Conservation (phyloP, 2,113 vertebrate species). For the Ctenodactylus gundi region DNA sequence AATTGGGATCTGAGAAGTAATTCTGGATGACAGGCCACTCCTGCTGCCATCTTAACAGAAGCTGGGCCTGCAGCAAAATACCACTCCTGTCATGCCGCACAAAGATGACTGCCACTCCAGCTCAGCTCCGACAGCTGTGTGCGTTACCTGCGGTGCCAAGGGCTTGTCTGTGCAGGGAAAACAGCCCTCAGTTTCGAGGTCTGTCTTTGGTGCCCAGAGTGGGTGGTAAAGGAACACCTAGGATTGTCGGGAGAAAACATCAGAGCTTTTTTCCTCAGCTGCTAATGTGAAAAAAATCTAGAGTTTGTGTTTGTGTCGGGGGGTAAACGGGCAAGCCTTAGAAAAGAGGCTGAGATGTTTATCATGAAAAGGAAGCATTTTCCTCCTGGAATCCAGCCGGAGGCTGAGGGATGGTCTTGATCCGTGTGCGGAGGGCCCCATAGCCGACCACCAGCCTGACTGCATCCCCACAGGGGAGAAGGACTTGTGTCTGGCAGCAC, state of each 20-base stretch:
- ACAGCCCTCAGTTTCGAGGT: neutral
- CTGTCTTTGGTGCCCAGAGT: neutral
- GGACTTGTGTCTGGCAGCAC: neutral
- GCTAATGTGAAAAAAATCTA: neutral
- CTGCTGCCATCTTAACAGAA: slow-evolving; percentile 66
- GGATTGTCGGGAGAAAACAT: neutral
- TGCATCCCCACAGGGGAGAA: neutral
- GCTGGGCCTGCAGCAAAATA: slow-evolving; percentile 40
- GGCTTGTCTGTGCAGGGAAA: neutral
- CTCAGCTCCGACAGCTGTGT: slow-evolving; percentile 15
- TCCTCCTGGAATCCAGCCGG: neutral
- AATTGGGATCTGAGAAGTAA: slow-evolving; percentile 86
- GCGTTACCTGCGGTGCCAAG: rapidly evolving
- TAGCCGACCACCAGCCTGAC: neutral
- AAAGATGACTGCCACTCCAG: neutral
- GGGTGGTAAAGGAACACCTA: neutral
- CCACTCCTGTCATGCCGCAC: neutral
- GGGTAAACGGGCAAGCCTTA: neutral
- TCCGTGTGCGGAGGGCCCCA: neutral
- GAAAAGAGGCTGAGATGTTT: neutral
- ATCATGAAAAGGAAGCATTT: neutral
- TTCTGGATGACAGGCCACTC: slow-evolving; percentile 86
- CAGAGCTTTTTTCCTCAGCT: neutral
- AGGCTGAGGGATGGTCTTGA: neutral
- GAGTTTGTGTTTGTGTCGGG: neutral